These are phyloP conservation scores for Venturia canescens DNA, from an alignment of 1,140 invertebrate genomes.

Conservation along the genomic window DNA sequence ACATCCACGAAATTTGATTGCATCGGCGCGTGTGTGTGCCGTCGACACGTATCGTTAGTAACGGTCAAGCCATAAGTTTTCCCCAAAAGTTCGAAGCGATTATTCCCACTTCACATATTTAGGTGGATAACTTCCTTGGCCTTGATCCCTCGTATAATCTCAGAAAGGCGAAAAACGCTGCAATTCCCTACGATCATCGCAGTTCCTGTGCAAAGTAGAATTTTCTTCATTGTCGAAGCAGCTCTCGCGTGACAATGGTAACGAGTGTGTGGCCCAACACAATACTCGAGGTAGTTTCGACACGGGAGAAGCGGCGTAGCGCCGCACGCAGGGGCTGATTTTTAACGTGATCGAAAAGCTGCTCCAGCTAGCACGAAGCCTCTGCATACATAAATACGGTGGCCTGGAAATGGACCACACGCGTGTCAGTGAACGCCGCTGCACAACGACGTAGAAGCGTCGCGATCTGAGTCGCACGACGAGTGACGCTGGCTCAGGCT, in stretches of 20 bases:
- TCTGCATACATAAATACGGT: background rate
- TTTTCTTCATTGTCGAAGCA: background rate
- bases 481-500: background rate
- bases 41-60: slow-evolving; percentile 18
- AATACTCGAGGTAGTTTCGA: slow-evolving; percentile 39
- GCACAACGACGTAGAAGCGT: slow-evolving; percentile 25
- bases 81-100: slow-evolving; percentile 14
- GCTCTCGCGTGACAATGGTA: background rate
- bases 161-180: background rate
- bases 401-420: slow-evolving; percentile 25
- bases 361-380: background rate
- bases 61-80: background rate
- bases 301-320: background rate
- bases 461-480: slow-evolving; percentile 15
- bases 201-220: background rate
- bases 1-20: background rate
- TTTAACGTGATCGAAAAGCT: background rate
- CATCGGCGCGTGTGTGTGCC: background rate
- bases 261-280: slow-evolving; percentile 28
- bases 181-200: background rate
- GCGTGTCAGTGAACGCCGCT: slow-evolving; percentile 28
- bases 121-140: background rate
- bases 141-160: slow-evolving; percentile 18
- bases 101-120: slow-evolving; percentile 29
- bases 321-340: background rate